phyloP scores from a whole-genome alignment of 1,140 invertebrate species.

The Drosophila bocki region DNA sequence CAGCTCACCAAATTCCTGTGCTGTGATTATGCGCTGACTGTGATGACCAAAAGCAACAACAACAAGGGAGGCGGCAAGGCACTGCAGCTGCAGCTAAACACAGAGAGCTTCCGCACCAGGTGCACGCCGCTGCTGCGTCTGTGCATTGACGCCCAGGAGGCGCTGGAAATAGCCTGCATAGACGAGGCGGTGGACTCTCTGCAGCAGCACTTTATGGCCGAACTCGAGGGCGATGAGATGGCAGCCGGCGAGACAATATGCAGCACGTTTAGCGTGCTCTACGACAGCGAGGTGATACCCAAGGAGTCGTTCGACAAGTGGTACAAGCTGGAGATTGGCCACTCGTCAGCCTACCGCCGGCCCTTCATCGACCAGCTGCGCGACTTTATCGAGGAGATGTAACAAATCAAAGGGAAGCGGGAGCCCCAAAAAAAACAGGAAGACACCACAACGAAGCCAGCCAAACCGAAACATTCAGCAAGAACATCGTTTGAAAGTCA shows the following conservation, averaged over 20 bases:
- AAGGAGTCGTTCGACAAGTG: constrained; percentile 75
- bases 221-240: constrained; percentile 55
- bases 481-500: constrained; percentile 22
- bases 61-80: constrained; percentile 33
- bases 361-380: constrained; percentile 56
- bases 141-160: constrained; percentile 72
- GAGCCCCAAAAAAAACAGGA: constrained; percentile 8
- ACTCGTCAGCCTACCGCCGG: constrained; percentile 34
- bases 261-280: constrained; percentile 58
- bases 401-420: constrained; percentile 11
- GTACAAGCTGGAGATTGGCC: constrained; percentile 60
- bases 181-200: constrained; percentile 68
- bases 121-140: constrained; percentile 67
- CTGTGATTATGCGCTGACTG: constrained; percentile 79
- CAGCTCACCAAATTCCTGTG: constrained; percentile 77
- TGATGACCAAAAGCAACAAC: constrained; percentile 51
- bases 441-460: constrained; percentile 38
- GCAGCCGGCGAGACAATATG: constrained; percentile 70
- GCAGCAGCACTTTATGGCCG: constrained; percentile 62
- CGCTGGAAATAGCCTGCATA: constrained; percentile 69
- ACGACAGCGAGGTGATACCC: constrained; percentile 72
- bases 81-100: constrained; percentile 56
- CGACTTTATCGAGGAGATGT: constrained; percentile 64
- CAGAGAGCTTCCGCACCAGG: constrained; percentile 55
- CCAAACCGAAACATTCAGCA: constrained; percentile 13